Base-by-base conservation (phyloP, 2,797 vertebrate genomes). In the Moxostoma hubbsi region DNA sequence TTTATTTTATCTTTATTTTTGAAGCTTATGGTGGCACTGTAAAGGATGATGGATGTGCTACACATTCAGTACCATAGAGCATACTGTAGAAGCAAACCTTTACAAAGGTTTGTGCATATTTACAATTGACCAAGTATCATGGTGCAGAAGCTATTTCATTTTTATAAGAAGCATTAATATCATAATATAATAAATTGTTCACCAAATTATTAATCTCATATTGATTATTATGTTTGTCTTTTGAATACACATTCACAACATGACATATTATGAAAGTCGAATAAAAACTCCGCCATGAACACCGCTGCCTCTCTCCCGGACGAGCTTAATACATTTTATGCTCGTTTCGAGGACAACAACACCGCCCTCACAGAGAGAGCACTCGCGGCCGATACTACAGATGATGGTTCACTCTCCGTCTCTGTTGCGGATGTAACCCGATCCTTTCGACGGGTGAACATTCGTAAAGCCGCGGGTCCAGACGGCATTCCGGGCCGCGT, bases 101-200 rank as follows among this genome's bases (percentile, higher is more conserved):
- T 46, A 11, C 6, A 36, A 8, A 24, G 62, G 10, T 65, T 10
- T 75, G 10, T 55, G 43, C 43, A 76, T 13, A n/a, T 43, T 75
- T 75, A 51, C 62, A 49, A 64, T 49, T 51, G 54, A 3, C 45
- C 18, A 47, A 47, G 53, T 47, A 66, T 12, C 12, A 75, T 64
- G 36, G 36, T 45, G 6, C n/a, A 16, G 4, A 62, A 62, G 71
- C 18, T 43, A 7, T n/a, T 58, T 46, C 45, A 55, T 36, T 18
- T 71, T 1, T 13, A 71, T 46, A 47, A 46, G 10, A 57, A 71
- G 24, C 24, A 24, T 12, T 5, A n/a, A 15, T 67, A 24, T 7
- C 7, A 24, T 24, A 9, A 13, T 54, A 5, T n/a, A 13, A 10
- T 54, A 54, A 54, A 54, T 11, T 54, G 12, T 13, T 54, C 3